Conservation (phyloP, 37 sponge, comb jelly and placozoan species). For the Cliona cf. orientalis region DNA sequence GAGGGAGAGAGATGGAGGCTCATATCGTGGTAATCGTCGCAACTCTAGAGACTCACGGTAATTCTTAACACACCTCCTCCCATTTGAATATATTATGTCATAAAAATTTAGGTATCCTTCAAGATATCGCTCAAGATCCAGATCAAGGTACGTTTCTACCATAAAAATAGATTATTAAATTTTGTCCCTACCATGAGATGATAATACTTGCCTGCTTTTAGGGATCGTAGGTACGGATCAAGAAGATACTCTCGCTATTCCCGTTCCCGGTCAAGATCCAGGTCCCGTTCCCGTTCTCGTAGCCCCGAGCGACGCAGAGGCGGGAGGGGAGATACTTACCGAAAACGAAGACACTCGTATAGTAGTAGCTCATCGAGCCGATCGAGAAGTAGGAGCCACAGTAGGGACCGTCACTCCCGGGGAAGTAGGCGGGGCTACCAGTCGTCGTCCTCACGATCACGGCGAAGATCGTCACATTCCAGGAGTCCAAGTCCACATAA, state of each 20-base stretch:
- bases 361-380: background rate
- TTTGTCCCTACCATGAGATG: too few species aligned
- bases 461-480: background rate
- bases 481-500: background rate
- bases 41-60: background rate
- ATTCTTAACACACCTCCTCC: too few species aligned
- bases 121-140: too few species aligned
- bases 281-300: slow-evolving; percentile 35
- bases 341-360: background rate
- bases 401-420: slow-evolving; percentile 1
- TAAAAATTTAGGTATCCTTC: too few species aligned
- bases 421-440: background rate
- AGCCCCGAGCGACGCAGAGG: background rate
- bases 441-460: background rate
- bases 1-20: background rate
- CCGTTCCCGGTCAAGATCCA: slow-evolving; percentile 15
- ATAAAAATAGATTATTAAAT: too few species aligned
- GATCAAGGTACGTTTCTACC: too few species aligned
- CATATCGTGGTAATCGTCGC: background rate
- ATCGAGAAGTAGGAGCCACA: background rate
- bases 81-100: too few species aligned
- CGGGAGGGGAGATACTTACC: too few species aligned
- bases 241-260: background rate
- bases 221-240: background rate
- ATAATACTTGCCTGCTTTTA: too few species aligned